Evolutionary conservation across 2,797 vertebrate species (phyloP).

Genomic region (Ammospiza maritima): DNA sequence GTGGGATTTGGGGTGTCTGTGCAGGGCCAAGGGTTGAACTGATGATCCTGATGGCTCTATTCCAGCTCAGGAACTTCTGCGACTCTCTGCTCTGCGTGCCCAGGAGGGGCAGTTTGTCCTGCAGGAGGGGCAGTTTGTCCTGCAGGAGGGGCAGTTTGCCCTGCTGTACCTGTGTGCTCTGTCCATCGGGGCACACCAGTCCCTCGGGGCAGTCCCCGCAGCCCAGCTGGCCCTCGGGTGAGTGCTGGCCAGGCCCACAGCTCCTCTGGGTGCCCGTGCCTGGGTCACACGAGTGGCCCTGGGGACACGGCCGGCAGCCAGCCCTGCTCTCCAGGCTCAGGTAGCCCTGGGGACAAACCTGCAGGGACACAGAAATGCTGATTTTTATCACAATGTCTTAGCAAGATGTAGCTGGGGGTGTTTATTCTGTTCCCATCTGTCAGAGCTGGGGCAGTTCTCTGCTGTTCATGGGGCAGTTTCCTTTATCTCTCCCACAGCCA

Average conservation of each 20-base stretch:
- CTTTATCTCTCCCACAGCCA: no score
- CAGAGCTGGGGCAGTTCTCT: not conserved
- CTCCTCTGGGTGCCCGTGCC: constrained; percentile 64
- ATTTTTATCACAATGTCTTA: not conserved
- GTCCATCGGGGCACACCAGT: constrained; percentile 80
- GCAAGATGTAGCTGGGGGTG: not conserved
- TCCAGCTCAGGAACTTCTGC: not conserved
- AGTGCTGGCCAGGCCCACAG: constrained; percentile 83
- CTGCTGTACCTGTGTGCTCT: constrained; percentile 75
- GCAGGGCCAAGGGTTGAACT: no score
- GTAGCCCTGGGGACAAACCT: constrained; percentile 84
- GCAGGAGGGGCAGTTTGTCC: not conserved
- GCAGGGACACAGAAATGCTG: not conserved
- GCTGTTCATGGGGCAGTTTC: not conserved
- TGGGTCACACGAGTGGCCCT: constrained; percentile 82
- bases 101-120: no score
- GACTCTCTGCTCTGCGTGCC: not conserved
- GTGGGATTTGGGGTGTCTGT: no score
- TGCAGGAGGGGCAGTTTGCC: not conserved
- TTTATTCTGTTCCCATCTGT: not conserved
- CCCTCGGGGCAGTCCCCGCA: constrained; percentile 82
- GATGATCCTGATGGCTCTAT: not conserved
- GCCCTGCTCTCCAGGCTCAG: constrained; percentile 82
- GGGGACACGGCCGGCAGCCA: constrained; percentile 83
- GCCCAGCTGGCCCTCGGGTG: constrained; percentile 17